Base-by-base conservation (phyloP, 2,888 invertebrate genomes). In the Sphinx pinastri region DNA sequence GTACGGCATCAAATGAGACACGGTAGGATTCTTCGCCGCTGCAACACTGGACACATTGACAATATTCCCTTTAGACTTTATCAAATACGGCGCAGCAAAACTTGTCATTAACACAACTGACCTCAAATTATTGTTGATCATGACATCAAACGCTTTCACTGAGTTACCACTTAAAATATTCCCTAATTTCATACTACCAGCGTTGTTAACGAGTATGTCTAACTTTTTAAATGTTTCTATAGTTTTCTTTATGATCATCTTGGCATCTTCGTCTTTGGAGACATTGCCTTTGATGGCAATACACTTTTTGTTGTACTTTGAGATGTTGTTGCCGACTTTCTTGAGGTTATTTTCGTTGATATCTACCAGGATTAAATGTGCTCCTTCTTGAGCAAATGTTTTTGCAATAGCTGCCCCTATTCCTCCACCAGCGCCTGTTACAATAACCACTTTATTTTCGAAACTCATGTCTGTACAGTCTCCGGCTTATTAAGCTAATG, bases 1-100 rank as follows among this genome's bases (percentile, higher is more conserved):
- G 47, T 79, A 80, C 0, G 75, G 12, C 25, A 70, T 49, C 10
- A 25, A 98, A 97, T 31, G 95, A 92, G 85, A 97, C 51, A 58
- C 55, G 7, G 68, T 58, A 8, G 67, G 66, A 4, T 55, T 38
- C 11, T 58, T 70, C 2, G 66, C n/a, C n/a, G 63, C 57, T 16
- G 71, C 73, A 0, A 98, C 96, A 84, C 98, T 98, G 0, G 98
- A 98, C 0, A 98, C 96, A 86, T 98, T 98, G 0, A 98, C 97
- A 76, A 98, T 96, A 74, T 95, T 96, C 14, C 97, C 79, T 70
- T 77, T 76, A 45, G 74, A 73, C 67, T 74, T 72, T 3, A 77
- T 73, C 1, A 81, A 72, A 70, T 75, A 70, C 0, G 79, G 79
- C 2, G 72, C 73, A 8, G 77, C 77, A 11, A 75, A 16, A 54